phyloP scores from a whole-genome alignment of 2,797 vertebrate species.

The Vultur gryphus region DNA sequence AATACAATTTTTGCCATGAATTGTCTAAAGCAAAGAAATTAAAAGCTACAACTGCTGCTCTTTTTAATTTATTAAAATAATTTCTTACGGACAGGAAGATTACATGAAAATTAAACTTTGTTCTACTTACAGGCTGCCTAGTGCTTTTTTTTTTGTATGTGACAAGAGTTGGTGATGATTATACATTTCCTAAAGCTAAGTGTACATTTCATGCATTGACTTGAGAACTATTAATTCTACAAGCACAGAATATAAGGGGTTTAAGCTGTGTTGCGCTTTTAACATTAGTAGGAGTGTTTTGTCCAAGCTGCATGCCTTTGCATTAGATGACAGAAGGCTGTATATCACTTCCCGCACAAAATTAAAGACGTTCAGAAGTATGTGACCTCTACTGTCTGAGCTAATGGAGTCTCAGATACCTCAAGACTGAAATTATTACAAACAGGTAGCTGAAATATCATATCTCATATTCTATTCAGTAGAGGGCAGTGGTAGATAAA shows the following conservation, averaged over 20 bases:
- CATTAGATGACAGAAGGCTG: not conserved
- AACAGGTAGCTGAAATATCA: not conserved
- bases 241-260: not conserved
- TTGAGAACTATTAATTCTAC: not conserved
- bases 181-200: conserved; percentile 22
- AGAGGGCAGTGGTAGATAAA: conserved; percentile 54
- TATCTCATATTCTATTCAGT: conserved; percentile 3
- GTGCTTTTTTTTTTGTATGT: not conserved
- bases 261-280: not conserved
- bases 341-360: not conserved
- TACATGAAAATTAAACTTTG: not conserved
- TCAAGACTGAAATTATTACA: not conserved
- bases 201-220: not conserved
- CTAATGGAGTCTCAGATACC: not conserved
- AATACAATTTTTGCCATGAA: not conserved
- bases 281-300: not conserved
- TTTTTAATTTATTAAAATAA: not conserved
- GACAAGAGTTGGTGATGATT: not conserved
- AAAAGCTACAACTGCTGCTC: not conserved
- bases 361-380: not conserved
- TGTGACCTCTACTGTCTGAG: not conserved
- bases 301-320: not conserved
- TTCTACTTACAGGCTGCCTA: not conserved
- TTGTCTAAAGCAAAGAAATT: not conserved
- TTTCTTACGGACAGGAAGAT: not conserved